Conservation (phyloP, 2,113 vertebrate species). For the Leptobrachium leishanense region DNA sequence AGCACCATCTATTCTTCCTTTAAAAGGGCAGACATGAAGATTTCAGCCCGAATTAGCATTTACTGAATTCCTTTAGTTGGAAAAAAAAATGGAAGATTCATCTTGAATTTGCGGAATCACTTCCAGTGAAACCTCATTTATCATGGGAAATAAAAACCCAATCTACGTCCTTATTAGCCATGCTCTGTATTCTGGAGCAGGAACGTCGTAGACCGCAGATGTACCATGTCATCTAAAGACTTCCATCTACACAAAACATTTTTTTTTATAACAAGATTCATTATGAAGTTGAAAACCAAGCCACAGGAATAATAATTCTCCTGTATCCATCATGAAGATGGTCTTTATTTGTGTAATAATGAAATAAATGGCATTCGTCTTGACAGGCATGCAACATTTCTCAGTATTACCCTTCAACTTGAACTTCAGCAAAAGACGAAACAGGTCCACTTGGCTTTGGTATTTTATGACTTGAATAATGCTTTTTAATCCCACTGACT, state of each 20-base stretch:
- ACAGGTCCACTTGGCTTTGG: slow-evolving; percentile 48
- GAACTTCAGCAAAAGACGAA: slow-evolving; percentile 51
- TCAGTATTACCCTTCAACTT: slow-evolving; percentile 59
- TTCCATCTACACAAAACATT: background rate
- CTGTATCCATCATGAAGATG: background rate
- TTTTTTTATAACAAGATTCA: background rate
- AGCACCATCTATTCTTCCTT: too few relatives aligned
- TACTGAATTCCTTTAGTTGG: too few relatives aligned
- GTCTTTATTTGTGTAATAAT: slow-evolving; percentile 12
- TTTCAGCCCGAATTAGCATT: too few relatives aligned
- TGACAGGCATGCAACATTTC: slow-evolving; percentile 61
- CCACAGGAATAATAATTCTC: background rate
- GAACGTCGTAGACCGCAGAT: background rate
- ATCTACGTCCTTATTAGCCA: background rate
- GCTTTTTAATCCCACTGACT: slow-evolving; percentile 62
- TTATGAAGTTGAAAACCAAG: background rate
- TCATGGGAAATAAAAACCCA: background rate
- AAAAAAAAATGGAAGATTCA: too few relatives aligned
- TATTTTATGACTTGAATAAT: slow-evolving; percentile 15
- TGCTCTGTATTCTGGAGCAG: background rate
- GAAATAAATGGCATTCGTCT: slow-evolving; percentile 62
- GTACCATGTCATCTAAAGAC: background rate
- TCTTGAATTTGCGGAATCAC: too few relatives aligned
- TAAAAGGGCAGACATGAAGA: too few relatives aligned
- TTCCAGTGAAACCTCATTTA: background rate